These are phyloP conservation scores for Tenthredo notha DNA, from an alignment of 2,888 invertebrate genomes.

Conservation along the genomic window DNA sequence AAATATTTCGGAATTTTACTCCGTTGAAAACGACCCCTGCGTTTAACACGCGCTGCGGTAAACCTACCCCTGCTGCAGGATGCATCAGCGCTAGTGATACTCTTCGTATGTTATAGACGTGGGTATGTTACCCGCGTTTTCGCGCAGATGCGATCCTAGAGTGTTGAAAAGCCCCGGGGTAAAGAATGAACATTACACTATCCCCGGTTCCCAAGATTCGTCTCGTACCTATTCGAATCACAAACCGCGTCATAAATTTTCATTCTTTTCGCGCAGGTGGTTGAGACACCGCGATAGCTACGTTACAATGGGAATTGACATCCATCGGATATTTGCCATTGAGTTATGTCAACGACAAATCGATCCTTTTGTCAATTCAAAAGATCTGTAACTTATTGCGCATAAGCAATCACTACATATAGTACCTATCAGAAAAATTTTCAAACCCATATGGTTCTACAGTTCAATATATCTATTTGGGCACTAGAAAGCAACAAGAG, in stretches of 20 bases:
- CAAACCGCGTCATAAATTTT: conserved; percentile 39
- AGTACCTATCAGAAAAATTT: neutral
- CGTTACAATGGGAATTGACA: neutral
- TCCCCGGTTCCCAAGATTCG: conserved; percentile 16
- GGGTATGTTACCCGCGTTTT: neutral
- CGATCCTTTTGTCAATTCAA: neutral
- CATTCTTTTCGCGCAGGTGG: conserved; percentile 35
- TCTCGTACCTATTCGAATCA: conserved; percentile 31
- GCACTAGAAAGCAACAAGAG: neutral
- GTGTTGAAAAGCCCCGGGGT: neutral
- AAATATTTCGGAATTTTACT: conserved; percentile 68
- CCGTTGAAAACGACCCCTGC: conserved; percentile 51
- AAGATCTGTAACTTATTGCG: neutral
- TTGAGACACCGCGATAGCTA: neutral
- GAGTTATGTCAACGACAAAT: neutral
- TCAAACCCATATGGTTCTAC: neutral
- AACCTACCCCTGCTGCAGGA: neutral
- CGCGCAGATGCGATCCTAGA: conserved; percentile 30
- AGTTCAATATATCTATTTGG: neutral
- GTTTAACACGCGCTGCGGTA: conserved; percentile 3
- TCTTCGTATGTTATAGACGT: neutral
- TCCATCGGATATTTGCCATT: neutral
- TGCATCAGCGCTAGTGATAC: neutral
- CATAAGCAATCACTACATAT: neutral
- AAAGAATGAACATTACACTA: conserved; percentile 5